Percentiles rank a stretch among this genome's conserved stretches.
Conservation (phyloP, 2,113 vertebrate genomes). For the Callipepla californica region DNA sequence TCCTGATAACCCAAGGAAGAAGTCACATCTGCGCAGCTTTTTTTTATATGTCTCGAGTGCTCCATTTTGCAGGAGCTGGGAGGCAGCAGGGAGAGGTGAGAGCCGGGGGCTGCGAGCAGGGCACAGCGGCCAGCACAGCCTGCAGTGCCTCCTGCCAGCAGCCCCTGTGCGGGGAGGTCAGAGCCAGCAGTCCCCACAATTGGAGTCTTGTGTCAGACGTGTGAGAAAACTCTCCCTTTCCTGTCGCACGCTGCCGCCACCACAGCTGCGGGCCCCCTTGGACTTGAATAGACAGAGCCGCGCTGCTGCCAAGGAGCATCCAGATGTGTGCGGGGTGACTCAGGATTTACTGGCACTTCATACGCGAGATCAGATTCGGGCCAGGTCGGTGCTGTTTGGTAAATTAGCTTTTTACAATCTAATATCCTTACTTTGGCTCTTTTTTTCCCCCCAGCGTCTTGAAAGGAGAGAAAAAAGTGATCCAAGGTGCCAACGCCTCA, state of each 20-base stretch:
- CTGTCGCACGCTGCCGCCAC: constrained; percentile 63
- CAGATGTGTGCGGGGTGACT: constrained; percentile 27
- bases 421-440: constrained; percentile 46
- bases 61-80: background rate
- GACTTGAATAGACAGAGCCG: constrained; percentile 50
- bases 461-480: constrained; percentile 18
- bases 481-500: background rate
- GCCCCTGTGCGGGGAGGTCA: constrained; percentile 37
- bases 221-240: constrained; percentile 73
- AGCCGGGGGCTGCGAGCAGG: background rate
- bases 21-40: background rate
- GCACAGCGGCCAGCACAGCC: background rate
- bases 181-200: constrained; percentile 52
- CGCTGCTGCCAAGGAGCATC: constrained; percentile 24
- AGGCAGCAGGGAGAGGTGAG: background rate
- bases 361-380: background rate
- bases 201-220: constrained; percentile 44
- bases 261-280: constrained; percentile 49
- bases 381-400: background rate
- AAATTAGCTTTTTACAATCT: constrained; percentile 33
- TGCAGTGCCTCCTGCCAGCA: background rate
- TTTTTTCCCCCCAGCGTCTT: background rate
- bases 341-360: background rate
- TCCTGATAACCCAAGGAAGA: background rate
- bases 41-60: background rate